These are phyloP conservation scores for Helobdella robusta DNA, from an alignment of 2,888 invertebrate genomes.

Conservation along the genomic window DNA sequence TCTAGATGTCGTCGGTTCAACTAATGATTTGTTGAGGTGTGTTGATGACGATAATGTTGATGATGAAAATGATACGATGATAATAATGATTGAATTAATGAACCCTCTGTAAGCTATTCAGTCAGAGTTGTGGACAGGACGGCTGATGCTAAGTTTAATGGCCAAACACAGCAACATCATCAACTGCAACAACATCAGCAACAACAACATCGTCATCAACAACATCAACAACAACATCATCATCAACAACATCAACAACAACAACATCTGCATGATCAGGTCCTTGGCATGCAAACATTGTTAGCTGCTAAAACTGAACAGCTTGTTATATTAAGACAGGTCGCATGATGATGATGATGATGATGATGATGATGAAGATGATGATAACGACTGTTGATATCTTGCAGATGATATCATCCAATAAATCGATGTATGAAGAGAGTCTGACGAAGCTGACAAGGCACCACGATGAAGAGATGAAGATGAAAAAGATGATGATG, in stretches of 20 bases:
- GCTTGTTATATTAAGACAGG: slow-evolving; percentile 13
- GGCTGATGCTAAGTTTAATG: not conserved
- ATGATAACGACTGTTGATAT: not conserved
- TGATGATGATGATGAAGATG: not conserved
- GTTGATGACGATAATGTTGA: too few species aligned
- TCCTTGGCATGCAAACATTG: slow-evolving; percentile 8
- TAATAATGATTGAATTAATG: too few species aligned
- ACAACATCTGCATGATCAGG: not conserved
- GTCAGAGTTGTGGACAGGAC: slow-evolving; percentile 1
- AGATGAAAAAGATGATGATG: not conserved
- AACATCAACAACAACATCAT: not conserved
- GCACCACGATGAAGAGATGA: slow-evolving; percentile 1
- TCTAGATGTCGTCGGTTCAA: too few species aligned
- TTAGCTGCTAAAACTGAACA: slow-evolving; percentile 14
- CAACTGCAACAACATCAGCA: not conserved
- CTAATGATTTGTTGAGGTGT: too few species aligned
- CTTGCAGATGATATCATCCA: slow-evolving; percentile 17
- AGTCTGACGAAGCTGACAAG: slow-evolving; percentile 1
- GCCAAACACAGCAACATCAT: too few species aligned
- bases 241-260: not conserved
- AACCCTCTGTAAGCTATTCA: too few species aligned
- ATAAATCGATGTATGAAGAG: slow-evolving; percentile 9
- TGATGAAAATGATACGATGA: too few species aligned
- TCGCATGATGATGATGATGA: slow-evolving; percentile 32
- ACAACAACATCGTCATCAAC: not conserved